Base-by-base conservation (phyloP, 1,140 invertebrate genomes). In the Pogonognathellus flavescens region DNA sequence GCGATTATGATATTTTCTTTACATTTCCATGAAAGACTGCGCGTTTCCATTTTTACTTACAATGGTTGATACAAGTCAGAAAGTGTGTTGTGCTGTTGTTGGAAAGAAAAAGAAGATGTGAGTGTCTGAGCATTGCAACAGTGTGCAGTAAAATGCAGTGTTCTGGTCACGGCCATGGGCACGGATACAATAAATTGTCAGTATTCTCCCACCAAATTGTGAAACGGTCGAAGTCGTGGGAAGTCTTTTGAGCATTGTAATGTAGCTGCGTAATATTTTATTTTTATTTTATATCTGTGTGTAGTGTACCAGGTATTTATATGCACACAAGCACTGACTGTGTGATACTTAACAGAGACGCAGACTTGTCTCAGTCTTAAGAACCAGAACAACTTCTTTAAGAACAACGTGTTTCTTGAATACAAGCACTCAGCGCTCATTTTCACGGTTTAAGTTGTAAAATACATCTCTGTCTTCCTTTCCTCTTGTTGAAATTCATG, bases 181-280 rank as follows among this genome's bases (percentile, higher is more conserved):
- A 66, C 62, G 62, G 62, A 66, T 66, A 66, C 62, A 66, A 66
- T 66, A 66, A 66, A 66, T 66, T 25, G 62, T 66, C 22, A 22
- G 22, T 66, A 31, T 66, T 66, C 31, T 41, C 62, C 62, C 62
- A 66, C 62, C 62, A 66, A 66, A 66, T 66, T 66, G 22, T 66
- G 62, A 66, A 66, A 66, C 62, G 62, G 62, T 22, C 18, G 62
- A 66, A 66, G 62, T 66, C 62, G 62, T 66, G 62, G 62, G 62
- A 66, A 66, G 22, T 66, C 62, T 66, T 66, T 25, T 20, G 62
- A 41, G 6, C 31, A 41, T 41, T 41, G 6, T 41, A 66, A 66
- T 22, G 20, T 25, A 66, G 9, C 22, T 25, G 20, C 11, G 25
- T 25, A 25, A 20, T 66, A 20, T 20, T 66, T 20, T 66, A 25